Conservation (phyloP, 2,888 invertebrate species). For the Nomada lathburiana region DNA sequence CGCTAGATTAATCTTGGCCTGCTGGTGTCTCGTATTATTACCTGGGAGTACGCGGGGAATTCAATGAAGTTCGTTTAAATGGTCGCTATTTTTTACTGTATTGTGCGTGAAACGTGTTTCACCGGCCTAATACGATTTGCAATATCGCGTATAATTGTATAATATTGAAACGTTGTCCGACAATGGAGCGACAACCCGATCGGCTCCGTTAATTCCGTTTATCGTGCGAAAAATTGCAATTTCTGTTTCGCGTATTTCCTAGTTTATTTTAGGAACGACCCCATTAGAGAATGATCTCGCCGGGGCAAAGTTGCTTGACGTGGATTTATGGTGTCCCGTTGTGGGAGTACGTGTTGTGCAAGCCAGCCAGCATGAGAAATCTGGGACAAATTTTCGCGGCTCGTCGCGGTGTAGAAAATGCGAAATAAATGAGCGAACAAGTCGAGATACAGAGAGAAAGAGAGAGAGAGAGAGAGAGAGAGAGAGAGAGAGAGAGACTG, state of each 20-base stretch:
- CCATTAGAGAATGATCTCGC: conserved; percentile 34
- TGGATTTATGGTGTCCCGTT: conserved; percentile 22
- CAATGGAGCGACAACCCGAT: too few species aligned
- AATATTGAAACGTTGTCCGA: too few species aligned
- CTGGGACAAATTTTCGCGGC: conserved; percentile 33
- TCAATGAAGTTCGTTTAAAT: too few species aligned
- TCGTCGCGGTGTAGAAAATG: conserved; percentile 10
- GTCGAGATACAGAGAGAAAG: background rate
- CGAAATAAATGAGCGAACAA: conserved; percentile 1
- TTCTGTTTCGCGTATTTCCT: background rate
- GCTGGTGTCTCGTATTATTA: too few species aligned
- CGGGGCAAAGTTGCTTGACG: background rate
- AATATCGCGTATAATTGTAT: too few species aligned
- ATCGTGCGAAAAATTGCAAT: background rate
- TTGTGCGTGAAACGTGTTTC: too few species aligned
- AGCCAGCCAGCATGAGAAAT: conserved; percentile 18
- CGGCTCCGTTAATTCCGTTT: too few species aligned
- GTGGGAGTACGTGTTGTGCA: conserved; percentile 15
- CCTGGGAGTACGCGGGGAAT: too few species aligned
- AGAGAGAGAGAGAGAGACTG: background rate
- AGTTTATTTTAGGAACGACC: background rate
- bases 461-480: background rate
- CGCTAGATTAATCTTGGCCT: too few species aligned
- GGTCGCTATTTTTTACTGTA: too few species aligned
- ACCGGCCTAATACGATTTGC: too few species aligned